These are phyloP conservation scores for Urosaurus nigricauda DNA, from an alignment of 2,797 vertebrate species.

Conservation along the genomic window DNA sequence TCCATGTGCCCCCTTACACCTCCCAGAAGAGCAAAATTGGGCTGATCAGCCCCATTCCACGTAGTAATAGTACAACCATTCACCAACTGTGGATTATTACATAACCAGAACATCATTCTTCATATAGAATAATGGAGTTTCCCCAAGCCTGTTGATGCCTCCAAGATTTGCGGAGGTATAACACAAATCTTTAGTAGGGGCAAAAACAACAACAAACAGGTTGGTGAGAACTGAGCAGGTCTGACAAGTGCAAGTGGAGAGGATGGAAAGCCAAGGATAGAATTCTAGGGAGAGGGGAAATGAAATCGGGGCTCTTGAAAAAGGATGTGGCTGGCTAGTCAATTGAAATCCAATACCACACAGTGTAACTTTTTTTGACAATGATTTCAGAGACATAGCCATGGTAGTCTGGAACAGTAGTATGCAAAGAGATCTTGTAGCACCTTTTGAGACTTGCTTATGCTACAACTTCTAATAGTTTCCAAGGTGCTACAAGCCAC, in stretches of 20 bases:
- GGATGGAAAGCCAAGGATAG: too few species aligned
- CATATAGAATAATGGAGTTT: neutral
- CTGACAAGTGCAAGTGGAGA: neutral
- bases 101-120: neutral
- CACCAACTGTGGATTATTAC: neutral
- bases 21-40: neutral
- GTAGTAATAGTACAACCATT: neutral
- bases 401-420: too few species aligned
- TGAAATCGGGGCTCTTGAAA: neutral
- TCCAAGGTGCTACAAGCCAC: too few species aligned
- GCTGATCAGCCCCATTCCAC: neutral
- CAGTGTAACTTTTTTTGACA: too few species aligned
- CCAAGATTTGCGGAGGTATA: neutral
- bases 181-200: neutral
- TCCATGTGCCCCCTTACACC: neutral
- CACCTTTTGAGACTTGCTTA: too few species aligned
- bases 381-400: too few species aligned
- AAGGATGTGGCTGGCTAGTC: too few species aligned
- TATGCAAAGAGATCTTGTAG: too few species aligned
- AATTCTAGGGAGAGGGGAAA: neutral
- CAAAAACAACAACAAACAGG: neutral
- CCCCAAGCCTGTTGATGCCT: too few species aligned
- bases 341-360: too few species aligned
- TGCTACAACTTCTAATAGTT: too few species aligned
- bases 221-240: neutral